Evolutionary conservation across 2,888 invertebrate genomes (phyloP).

Genomic region (Lepidochrysops patricia): DNA sequence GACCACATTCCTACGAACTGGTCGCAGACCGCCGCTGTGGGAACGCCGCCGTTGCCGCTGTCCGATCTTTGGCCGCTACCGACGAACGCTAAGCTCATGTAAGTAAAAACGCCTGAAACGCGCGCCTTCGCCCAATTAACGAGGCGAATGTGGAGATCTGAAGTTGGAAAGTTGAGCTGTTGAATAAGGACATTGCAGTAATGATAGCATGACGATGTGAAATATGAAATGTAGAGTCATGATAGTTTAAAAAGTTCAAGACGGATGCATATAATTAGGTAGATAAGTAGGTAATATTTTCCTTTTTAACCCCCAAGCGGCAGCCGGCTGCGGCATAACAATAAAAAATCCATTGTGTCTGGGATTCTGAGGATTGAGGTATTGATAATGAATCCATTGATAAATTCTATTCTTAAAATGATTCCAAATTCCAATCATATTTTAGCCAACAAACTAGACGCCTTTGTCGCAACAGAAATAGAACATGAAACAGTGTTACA

Average conservation of each 20-base stretch:
- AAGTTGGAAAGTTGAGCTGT: slow-evolving; percentile 2
- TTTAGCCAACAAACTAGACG: not conserved
- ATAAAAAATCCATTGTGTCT: no score
- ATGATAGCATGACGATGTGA: not conserved
- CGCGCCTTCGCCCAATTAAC: not conserved
- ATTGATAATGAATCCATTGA: not conserved
- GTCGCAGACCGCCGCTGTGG: slow-evolving; percentile 73
- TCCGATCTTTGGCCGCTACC: slow-evolving; percentile 46
- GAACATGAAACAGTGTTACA: not conserved
- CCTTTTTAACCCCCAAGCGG: no score
- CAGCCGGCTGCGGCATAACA: no score
- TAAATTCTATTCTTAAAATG: not conserved
- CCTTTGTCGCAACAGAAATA: not conserved
- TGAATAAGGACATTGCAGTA: slow-evolving; percentile 1
- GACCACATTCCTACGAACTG: slow-evolving; percentile 73
- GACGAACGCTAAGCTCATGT: slow-evolving; percentile 30
- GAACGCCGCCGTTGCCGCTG: slow-evolving; percentile 66
- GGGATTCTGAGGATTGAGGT: no score
- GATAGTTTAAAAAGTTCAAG: no score
- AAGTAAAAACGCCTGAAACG: not conserved
- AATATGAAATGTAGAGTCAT: not conserved
- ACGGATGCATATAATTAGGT: no score
- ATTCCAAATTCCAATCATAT: not conserved
- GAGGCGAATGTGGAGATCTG: not conserved
- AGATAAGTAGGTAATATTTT: no score